Evolutionary conservation across 1,140 invertebrate species (phyloP).

Genomic region (Drosophila willistoni): DNA sequence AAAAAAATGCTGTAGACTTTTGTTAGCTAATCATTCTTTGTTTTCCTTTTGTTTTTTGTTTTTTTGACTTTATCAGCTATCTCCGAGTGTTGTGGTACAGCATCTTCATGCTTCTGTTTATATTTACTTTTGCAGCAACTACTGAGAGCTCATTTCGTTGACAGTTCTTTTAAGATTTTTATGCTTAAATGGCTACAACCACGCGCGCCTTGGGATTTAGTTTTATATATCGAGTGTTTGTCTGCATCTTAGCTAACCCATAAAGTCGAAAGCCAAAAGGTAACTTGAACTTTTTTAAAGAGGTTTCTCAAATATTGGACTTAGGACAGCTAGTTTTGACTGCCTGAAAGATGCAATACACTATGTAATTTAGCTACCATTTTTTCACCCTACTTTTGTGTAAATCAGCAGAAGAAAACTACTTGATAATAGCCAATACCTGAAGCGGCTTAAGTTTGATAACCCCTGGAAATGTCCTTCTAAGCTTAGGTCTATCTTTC

Average conservation of each 20-base stretch:
- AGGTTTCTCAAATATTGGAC: not conserved
- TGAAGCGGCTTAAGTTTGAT: too few species aligned
- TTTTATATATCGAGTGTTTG: conserved; percentile 5
- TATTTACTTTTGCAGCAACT: conserved; percentile 3
- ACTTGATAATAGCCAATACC: too few species aligned
- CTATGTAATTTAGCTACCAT: too few species aligned
- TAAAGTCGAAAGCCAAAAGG: conserved; percentile 6
- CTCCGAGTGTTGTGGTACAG: not conserved
- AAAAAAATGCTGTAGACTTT: conserved; percentile 8
- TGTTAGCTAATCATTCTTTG: conserved; percentile 21
- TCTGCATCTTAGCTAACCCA: not conserved
- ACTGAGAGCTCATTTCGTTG: conserved; percentile 1
- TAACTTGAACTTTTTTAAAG: not conserved
- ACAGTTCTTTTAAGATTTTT: conserved; percentile 7
- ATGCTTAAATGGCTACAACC: not conserved
- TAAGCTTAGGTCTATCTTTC: too few species aligned
- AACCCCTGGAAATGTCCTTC: too few species aligned
- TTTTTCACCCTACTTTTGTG: too few species aligned
- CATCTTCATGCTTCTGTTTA: conserved; percentile 16
- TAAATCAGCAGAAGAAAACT: too few species aligned
- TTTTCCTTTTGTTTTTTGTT: not conserved
- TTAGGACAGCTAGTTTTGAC: too few species aligned
- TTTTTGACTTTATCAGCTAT: not conserved
- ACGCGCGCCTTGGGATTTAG: conserved; percentile 11
- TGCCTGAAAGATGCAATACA: not conserved